Evolutionary conservation across 2,797 vertebrate genomes (phyloP).

Genomic region (Galago senegalensis): DNA sequence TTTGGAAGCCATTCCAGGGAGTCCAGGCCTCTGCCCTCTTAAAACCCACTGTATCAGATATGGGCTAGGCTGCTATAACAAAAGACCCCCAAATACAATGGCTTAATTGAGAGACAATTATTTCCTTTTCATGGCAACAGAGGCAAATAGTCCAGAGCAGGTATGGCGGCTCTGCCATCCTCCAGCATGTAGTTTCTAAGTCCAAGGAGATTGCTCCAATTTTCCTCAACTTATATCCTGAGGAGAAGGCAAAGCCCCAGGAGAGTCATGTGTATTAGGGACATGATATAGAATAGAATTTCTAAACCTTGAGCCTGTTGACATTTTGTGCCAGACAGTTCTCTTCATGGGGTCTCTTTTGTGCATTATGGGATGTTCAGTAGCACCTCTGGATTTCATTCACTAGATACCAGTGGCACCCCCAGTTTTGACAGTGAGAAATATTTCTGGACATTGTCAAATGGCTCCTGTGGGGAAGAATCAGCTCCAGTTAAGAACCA

Average conservation of each 20-base stretch:
- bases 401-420: background rate
- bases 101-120: background rate
- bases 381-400: background rate
- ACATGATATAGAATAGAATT: background rate
- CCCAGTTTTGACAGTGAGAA: background rate
- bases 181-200: background rate
- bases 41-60: background rate
- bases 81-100: background rate
- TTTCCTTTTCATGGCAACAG: background rate
- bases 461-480: background rate
- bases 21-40: background rate
- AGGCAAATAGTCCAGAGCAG: background rate
- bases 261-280: background rate
- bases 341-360: background rate
- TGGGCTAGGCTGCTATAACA: background rate
- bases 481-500: background rate
- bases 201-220: background rate
- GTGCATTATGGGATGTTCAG: background rate
- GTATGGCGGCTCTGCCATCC: background rate
- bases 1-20: background rate
- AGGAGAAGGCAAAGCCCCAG: background rate
- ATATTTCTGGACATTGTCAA: background rate
- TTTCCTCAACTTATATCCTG: background rate
- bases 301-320: background rate
- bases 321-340: background rate